Evolutionary conservation across 2,797 vertebrate species (phyloP).

Genomic region (Poecilia picta): DNA sequence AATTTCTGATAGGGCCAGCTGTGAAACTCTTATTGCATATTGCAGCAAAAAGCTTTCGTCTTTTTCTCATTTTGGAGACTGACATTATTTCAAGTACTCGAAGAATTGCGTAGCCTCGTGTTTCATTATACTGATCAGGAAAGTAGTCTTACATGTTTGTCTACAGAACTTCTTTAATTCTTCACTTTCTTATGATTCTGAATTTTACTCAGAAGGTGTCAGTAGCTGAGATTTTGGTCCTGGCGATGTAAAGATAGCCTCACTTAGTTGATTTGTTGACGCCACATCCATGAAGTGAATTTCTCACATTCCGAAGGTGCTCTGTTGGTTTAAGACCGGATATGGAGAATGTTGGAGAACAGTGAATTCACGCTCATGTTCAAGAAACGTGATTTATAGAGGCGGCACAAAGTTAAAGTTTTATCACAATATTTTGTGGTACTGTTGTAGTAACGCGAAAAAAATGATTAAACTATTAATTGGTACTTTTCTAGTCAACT

Average conservation of each 20-base stretch:
- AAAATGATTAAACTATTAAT: too few species aligned
- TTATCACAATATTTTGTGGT: too few species aligned
- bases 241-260: background rate
- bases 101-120: slow-evolving; percentile 10
- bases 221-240: background rate
- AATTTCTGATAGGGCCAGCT: slow-evolving; percentile 17
- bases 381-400: background rate
- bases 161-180: background rate
- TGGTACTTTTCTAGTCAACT: background rate
- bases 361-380: background rate
- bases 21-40: slow-evolving; percentile 26
- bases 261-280: background rate
- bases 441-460: too few species aligned
- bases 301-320: background rate
- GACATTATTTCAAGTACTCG: slow-evolving; percentile 14
- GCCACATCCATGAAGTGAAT: background rate
- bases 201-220: background rate
- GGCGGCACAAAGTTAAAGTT: too few species aligned
- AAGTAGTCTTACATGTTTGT: background rate
- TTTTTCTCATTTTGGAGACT: slow-evolving; percentile 16
- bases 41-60: slow-evolving; percentile 20
- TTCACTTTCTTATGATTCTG: too few species aligned
- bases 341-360: background rate
- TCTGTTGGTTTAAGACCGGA: background rate
- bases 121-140: slow-evolving; percentile 24